Percentiles rank a stretch among this genome's conserved stretches.
These are phyloP conservation scores for Catharus ustulatus DNA, from an alignment of 2,797 vertebrate genomes.

Conservation along the genomic window DNA sequence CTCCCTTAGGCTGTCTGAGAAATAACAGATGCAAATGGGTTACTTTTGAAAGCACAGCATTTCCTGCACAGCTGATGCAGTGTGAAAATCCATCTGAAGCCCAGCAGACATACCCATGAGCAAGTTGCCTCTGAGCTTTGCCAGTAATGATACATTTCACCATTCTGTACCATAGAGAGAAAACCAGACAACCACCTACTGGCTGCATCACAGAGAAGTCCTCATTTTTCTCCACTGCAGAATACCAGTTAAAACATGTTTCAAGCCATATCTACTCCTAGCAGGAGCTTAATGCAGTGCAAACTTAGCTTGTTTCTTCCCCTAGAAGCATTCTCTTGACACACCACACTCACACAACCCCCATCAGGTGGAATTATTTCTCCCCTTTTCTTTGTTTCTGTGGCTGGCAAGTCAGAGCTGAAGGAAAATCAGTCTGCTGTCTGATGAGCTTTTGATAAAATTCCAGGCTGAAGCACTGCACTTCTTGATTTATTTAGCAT, in stretches of 20 bases:
- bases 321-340: background rate
- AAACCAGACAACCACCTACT: constrained; percentile 11
- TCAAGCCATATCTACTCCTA: background rate
- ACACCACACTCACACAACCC: background rate
- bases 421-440: background rate
- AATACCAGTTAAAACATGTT: background rate
- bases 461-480: background rate
- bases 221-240: background rate
- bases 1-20: constrained; percentile 20
- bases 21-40: constrained; percentile 37
- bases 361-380: background rate
- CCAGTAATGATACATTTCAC: constrained; percentile 41
- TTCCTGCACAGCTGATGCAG: constrained; percentile 19
- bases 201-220: background rate
- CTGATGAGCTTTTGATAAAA: constrained; percentile 9
- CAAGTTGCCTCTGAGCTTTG: background rate
- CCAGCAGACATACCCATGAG: constrained; percentile 35
- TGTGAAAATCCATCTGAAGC: constrained; percentile 48
- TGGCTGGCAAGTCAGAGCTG: background rate
- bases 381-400: background rate
- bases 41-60: constrained; percentile 29
- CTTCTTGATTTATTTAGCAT: constrained; percentile 46
- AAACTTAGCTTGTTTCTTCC: background rate
- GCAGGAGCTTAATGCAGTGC: background rate
- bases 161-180: constrained; percentile 6